A percentile compares a stretch with the other conserved stretches of the same genome.
Conservation (phyloP, 2,113 vertebrate genomes). For the Ctenodactylus gundi region DNA sequence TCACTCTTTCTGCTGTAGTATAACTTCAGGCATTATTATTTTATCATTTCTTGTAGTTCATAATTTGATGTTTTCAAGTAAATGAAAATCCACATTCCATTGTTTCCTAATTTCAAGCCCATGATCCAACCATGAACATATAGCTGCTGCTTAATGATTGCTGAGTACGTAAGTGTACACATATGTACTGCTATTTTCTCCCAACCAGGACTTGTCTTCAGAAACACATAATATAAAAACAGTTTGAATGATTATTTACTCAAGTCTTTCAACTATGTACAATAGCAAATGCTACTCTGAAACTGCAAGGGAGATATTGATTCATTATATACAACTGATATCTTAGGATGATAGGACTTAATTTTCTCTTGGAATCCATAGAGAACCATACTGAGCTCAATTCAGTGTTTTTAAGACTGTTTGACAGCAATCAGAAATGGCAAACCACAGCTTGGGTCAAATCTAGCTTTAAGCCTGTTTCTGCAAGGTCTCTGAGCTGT, state of each 20-base stretch:
- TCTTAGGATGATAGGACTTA: not conserved
- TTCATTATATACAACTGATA: not conserved
- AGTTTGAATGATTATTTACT: not conserved
- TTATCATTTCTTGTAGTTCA: not conserved
- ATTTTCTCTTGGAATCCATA: not conserved
- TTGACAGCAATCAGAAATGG: not conserved
- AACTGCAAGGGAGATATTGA: not conserved
- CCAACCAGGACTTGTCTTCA: not conserved
- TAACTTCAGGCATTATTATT: slow-evolving; percentile 18
- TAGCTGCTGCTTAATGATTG: not conserved
- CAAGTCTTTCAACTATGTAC: not conserved
- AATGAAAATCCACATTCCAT: not conserved
- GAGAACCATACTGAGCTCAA: not conserved
- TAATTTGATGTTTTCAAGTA: not conserved
- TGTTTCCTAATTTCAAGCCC: not conserved
- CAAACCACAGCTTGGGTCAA: not conserved
- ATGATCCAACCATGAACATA: not conserved
- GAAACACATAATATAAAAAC: not conserved
- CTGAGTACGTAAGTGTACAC: not conserved
- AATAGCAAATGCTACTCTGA: not conserved
- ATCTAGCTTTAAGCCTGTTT: not conserved
- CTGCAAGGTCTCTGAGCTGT: not conserved
- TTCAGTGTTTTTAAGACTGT: not conserved
- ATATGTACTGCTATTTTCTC: not conserved
- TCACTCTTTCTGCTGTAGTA: not conserved